Percentiles rank a stretch among this genome's conserved stretches.
Evolutionary conservation across 2,888 invertebrate species (phyloP).

Genomic region (Zhuqinia jingwanae): DNA sequence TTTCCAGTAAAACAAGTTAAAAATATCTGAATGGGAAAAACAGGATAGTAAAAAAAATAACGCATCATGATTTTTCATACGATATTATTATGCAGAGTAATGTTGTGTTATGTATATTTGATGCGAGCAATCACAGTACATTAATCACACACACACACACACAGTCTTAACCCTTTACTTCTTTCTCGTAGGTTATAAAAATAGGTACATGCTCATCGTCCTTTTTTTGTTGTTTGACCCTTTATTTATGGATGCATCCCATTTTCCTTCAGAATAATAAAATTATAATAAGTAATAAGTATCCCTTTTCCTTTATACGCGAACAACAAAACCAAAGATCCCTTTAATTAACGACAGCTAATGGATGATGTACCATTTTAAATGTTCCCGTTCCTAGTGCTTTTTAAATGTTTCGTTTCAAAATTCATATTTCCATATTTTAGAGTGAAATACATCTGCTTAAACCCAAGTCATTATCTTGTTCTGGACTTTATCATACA

Average conservation of each 20-base stretch:
- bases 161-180: slow-evolving; percentile 27
- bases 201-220: too few species aligned
- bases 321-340: slow-evolving; percentile 13
- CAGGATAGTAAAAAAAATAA: background rate
- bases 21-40: background rate
- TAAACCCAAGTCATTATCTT: too few species aligned
- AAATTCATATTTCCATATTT: background rate
- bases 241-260: slow-evolving; percentile 56
- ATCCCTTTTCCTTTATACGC: background rate
- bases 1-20: slow-evolving; percentile 54
- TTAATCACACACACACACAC: background rate
- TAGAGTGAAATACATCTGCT: too few species aligned
- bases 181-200: background rate
- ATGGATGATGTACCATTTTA: slow-evolving; percentile 19
- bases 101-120: background rate
- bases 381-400: background rate
- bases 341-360: slow-evolving; percentile 48
- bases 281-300: background rate
- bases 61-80: background rate
- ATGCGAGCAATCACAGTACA: slow-evolving; percentile 36
- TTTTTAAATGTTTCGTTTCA: background rate
- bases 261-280: slow-evolving; percentile 29
- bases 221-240: slow-evolving; percentile 29
- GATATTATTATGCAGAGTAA: background rate
- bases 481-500: too few species aligned